These are phyloP conservation scores for Sisor rabdophorus DNA, from an alignment of 2,113 vertebrate species.

Conservation along the genomic window DNA sequence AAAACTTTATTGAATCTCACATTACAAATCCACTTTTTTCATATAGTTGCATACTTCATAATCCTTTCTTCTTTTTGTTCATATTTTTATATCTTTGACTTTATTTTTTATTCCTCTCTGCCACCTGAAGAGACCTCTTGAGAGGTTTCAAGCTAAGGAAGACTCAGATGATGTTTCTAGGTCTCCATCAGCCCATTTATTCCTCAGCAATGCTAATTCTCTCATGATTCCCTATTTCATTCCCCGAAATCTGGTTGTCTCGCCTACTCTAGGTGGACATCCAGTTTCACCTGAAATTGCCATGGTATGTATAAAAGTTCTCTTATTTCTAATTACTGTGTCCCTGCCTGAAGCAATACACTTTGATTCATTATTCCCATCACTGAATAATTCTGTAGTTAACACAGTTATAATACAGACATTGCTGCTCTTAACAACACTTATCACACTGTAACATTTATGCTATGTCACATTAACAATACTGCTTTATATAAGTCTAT, in stretches of 20 bases:
- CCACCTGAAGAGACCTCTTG: conserved; percentile 48
- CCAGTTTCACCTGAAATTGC: conserved; percentile 71
- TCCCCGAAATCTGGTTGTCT: conserved; percentile 58
- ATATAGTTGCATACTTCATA: neutral
- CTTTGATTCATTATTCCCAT: neutral
- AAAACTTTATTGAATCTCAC: too few species aligned
- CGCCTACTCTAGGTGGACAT: conserved; percentile 52
- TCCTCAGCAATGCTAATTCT: conserved; percentile 36
- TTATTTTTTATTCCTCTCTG: neutral
- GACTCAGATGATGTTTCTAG: conserved; percentile 51
- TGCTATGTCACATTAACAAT: neutral
- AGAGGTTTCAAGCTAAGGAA: conserved; percentile 51
- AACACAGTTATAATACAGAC: neutral
- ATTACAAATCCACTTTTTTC: neutral
- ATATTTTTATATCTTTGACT: neutral
- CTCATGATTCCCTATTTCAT: conserved; percentile 40
- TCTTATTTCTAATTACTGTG: conserved; percentile 27
- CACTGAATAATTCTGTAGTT: neutral
- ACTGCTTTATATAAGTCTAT: neutral
- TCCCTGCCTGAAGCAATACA: conserved; percentile 3
- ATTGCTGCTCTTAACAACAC: neutral
- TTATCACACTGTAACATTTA: neutral
- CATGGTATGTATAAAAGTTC: conserved; percentile 64
- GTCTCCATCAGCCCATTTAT: conserved; percentile 36
- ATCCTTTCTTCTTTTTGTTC: neutral